Evolutionary conservation across 2,113 vertebrate species (phyloP).

Genomic region (Anoura caudifer): DNA sequence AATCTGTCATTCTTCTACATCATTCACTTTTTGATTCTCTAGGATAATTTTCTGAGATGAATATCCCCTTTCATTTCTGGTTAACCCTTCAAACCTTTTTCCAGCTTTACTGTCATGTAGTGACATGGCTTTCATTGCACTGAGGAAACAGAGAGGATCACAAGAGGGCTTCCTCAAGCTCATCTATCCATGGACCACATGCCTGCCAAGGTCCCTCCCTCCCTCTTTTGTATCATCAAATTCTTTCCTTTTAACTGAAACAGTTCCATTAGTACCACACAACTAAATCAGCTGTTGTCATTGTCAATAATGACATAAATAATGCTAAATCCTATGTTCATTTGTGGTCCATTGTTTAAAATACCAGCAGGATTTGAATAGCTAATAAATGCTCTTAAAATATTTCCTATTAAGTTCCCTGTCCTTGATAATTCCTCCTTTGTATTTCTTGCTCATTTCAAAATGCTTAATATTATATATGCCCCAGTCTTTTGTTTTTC

Average conservation of each 20-base stretch:
- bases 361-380: neutral
- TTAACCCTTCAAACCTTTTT: neutral
- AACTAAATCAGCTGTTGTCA: neutral
- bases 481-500: neutral
- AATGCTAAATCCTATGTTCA: neutral
- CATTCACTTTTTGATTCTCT: neutral
- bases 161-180: neutral
- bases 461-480: neutral
- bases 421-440: neutral
- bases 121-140: neutral
- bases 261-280: neutral
- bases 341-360: neutral
- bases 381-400: neutral
- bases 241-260: neutral
- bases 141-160: neutral
- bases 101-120: neutral
- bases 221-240: neutral
- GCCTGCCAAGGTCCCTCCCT: neutral
- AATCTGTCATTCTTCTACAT: neutral
- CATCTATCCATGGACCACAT: neutral
- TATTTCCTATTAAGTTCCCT: neutral
- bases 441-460: neutral
- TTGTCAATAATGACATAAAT: neutral
- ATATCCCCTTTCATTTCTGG: neutral
- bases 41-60: neutral